phyloP scores from a whole-genome alignment of 2,888 invertebrate species.

The Dynastes hyllus region DNA sequence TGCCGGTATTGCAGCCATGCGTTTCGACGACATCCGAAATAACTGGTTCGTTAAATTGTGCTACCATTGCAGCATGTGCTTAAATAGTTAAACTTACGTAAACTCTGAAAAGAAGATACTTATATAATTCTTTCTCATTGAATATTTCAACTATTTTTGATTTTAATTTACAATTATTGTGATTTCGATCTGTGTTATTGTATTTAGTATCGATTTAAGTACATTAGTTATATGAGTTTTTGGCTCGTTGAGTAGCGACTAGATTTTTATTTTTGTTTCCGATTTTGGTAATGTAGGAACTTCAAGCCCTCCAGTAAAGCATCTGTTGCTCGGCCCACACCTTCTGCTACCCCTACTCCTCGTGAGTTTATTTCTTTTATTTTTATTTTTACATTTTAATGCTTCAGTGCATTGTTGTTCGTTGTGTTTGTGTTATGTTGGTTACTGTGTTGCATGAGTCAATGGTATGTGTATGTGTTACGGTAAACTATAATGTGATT shows the following conservation, averaged over 20 bases:
- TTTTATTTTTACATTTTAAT: slow-evolving; percentile 52
- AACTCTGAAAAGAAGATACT: not conserved
- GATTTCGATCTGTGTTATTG: slow-evolving; percentile 24
- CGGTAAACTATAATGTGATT: not conserved
- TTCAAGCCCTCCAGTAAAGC: slow-evolving; percentile 76
- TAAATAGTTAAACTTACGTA: not conserved
- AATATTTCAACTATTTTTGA: slow-evolving; percentile 13
- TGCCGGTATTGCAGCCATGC: slow-evolving; percentile 69
- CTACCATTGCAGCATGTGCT: slow-evolving; percentile 45
- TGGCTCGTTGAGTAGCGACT: slow-evolving; percentile 29
- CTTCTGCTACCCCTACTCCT: slow-evolving; percentile 69
- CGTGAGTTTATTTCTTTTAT: slow-evolving; percentile 69
- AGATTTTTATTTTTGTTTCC: slow-evolving; percentile 56
- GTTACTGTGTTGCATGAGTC: slow-evolving; percentile 24
- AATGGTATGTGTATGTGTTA: slow-evolving; percentile 51
- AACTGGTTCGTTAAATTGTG: slow-evolving; percentile 66
- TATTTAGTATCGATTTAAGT: slow-evolving; percentile 22
- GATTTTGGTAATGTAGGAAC: slow-evolving; percentile 73
- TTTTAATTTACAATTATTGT: slow-evolving; percentile 29
- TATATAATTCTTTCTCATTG: slow-evolving; percentile 7
- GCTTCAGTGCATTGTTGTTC: slow-evolving; percentile 21
- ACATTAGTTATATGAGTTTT: slow-evolving; percentile 18
- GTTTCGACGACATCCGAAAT: slow-evolving; percentile 67
- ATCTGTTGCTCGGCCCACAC: slow-evolving; percentile 69
- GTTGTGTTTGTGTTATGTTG: slow-evolving; percentile 18